These are phyloP conservation scores for Ahaetulla prasina DNA, from an alignment of 2,113 vertebrate species.

Conservation along the genomic window DNA sequence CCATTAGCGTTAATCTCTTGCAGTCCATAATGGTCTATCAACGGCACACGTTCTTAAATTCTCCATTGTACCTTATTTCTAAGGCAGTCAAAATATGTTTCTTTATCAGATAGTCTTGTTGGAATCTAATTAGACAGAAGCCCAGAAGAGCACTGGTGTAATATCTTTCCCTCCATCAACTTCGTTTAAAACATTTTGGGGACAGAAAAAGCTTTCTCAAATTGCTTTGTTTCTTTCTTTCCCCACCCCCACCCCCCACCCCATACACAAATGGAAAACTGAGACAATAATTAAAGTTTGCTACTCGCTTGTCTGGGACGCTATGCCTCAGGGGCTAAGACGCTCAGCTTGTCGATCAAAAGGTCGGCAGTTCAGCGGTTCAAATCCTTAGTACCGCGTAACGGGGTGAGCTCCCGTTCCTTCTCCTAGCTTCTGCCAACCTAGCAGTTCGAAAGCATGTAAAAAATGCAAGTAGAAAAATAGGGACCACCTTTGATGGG, in stretches of 20 bases:
- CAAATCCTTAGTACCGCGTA: too few relatives aligned
- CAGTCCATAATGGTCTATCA: slow-evolving; percentile 42
- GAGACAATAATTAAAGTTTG: slow-evolving; percentile 17
- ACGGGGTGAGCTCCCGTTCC: too few relatives aligned
- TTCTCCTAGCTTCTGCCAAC: too few relatives aligned
- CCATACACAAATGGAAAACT: neutral
- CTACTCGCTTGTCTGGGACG: neutral
- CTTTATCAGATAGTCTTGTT: slow-evolving; percentile 59
- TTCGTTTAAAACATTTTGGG: slow-evolving; percentile 40
- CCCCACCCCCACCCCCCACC: neutral
- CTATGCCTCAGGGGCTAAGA: too few relatives aligned
- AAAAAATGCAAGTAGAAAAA: too few relatives aligned
- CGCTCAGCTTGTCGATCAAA: too few relatives aligned
- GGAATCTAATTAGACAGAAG: slow-evolving; percentile 67
- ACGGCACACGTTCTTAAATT: slow-evolving; percentile 47
- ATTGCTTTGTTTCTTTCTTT: slow-evolving; percentile 5
- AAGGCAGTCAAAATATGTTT: slow-evolving; percentile 49
- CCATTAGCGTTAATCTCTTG: slow-evolving; percentile 52
- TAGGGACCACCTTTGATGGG: too few relatives aligned
- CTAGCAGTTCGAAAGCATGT: too few relatives aligned
- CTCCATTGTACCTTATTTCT: slow-evolving; percentile 40
- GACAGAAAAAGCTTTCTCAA: slow-evolving; percentile 44
- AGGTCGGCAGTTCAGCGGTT: too few relatives aligned
- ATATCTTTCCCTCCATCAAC: slow-evolving; percentile 38
- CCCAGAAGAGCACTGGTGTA: slow-evolving; percentile 43